Evolutionary conservation across 1,140 invertebrate genomes (phyloP).

Genomic region (Neodiprion fabricii): DNA sequence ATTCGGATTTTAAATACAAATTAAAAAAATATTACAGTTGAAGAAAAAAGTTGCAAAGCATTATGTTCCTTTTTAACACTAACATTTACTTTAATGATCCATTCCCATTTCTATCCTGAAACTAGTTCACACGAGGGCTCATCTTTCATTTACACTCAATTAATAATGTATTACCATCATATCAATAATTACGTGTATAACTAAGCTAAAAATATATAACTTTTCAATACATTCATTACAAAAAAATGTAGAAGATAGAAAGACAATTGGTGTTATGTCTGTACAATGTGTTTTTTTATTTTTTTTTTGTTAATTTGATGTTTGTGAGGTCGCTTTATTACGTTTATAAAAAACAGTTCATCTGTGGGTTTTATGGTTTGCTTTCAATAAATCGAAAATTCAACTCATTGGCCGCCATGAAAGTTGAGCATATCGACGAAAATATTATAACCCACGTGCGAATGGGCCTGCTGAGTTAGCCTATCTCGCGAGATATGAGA

Average conservation of each 20-base stretch:
- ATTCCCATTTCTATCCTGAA: neutral
- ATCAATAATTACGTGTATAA: constrained; percentile 11
- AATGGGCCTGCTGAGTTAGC: no score
- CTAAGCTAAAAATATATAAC: constrained; percentile 4
- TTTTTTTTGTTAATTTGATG: neutral
- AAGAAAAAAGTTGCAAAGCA: neutral
- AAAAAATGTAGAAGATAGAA: constrained; percentile 5
- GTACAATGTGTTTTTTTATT: constrained; percentile 13
- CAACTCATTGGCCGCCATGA: no score
- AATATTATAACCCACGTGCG: no score
- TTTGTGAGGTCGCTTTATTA: neutral
- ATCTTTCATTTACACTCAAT: constrained; percentile 8
- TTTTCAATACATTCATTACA: neutral
- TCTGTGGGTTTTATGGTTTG: constrained; percentile 7
- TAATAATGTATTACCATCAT: constrained; percentile 9
- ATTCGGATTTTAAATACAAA: no score
- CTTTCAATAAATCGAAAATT: neutral
- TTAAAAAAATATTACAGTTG: neutral
- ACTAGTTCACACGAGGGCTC: neutral
- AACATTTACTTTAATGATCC: neutral
- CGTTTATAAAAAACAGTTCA: neutral
- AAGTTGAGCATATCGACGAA: no score
- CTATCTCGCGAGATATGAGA: no score
- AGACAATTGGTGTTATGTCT: constrained; percentile 15
- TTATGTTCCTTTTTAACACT: neutral